Percentiles rank a stretch among this genome's conserved stretches.
Conservation (phyloP, 2,888 invertebrate genomes). For the Zaprionus bogoriensis region DNA sequence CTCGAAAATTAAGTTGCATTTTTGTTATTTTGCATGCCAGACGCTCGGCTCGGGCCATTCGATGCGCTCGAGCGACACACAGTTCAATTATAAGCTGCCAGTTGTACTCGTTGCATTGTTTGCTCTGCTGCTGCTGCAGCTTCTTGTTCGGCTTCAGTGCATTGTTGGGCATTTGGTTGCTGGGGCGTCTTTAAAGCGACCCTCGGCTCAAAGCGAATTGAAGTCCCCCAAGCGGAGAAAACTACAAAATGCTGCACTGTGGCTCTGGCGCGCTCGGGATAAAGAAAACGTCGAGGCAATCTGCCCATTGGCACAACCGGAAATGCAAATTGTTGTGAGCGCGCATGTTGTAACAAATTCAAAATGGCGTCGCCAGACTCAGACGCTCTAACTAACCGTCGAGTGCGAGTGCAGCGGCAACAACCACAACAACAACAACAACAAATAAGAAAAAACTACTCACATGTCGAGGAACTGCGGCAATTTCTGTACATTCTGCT, state of each 20-base stretch:
- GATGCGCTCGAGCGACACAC: constrained; percentile 66
- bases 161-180: constrained; percentile 33
- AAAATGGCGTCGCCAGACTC: constrained; percentile 60
- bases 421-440: no score
- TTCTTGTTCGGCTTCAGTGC: constrained; percentile 29
- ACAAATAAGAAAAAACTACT: not conserved
- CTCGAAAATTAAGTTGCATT: constrained; percentile 66
- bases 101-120: constrained; percentile 41
- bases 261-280: not conserved
- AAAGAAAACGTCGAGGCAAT: constrained; percentile 23
- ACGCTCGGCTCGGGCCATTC: constrained; percentile 32
- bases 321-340: constrained; percentile 74
- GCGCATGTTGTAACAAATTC: constrained; percentile 73
- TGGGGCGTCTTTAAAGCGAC: constrained; percentile 32
- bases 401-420: constrained; percentile 30
- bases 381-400: constrained; percentile 63
- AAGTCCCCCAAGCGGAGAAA: constrained; percentile 43
- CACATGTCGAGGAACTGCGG: constrained; percentile 19
- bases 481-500: constrained; percentile 26
- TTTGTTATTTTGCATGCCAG: constrained; percentile 57
- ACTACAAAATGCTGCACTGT: constrained; percentile 31
- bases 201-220: constrained; percentile 55
- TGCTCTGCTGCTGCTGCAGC: constrained; percentile 11
- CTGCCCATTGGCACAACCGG: constrained; percentile 60
- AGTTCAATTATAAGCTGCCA: constrained; percentile 73